Evolutionary conservation across 2,113 vertebrate species (phyloP), one percentile per base, ranked within the genome.

Genomic region (Cottus gobio): DNA sequence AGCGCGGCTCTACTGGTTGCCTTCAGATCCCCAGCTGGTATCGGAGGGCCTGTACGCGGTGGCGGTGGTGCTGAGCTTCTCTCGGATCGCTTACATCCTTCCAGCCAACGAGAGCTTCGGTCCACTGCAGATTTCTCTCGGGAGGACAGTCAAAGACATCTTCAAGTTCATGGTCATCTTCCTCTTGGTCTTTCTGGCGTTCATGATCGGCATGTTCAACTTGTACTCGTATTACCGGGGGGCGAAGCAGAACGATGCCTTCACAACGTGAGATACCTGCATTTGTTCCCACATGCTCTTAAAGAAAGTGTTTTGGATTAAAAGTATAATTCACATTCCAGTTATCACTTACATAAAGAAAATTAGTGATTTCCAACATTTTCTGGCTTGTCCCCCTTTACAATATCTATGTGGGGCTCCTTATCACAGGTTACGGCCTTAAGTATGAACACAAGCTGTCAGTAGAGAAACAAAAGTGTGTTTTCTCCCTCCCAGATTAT

Each of bases 121-220:
- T 1, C 98, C 98, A 0, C 95, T 99, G 80, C 98, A 99, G 92
- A 99, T 99, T 92, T 99, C 98, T 2, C 95, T 99, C 20, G 98
- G 98, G 64, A 95, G 98, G 79, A 99, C 98, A 0, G 98, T 99
- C 4, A 99, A 99, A 87, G 97, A 99, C 88, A 99, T 99, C 93
- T 98, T 99, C 90, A 99, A 99, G 87, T 99, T 99, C 89, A 99
- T 99, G 98, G 97, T 99, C 90, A 99, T 99, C 94, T 99, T 99
- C 91, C 97, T 99, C 89, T 94, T 99, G 95, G 98, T 99, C 68
- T 99, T 99, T 83, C 94, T 99, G 92, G 98, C 98, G 36, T 99
- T 99, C 93, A 99, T 99, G 98, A 98, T 99, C 39, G 98, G 98
- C 85, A 99, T 99, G 98, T 99, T 99, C 92, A 99, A 99, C 89